These are phyloP conservation scores for Lymantria dispar DNA, from an alignment of 2,888 invertebrate genomes.

Conservation along the genomic window DNA sequence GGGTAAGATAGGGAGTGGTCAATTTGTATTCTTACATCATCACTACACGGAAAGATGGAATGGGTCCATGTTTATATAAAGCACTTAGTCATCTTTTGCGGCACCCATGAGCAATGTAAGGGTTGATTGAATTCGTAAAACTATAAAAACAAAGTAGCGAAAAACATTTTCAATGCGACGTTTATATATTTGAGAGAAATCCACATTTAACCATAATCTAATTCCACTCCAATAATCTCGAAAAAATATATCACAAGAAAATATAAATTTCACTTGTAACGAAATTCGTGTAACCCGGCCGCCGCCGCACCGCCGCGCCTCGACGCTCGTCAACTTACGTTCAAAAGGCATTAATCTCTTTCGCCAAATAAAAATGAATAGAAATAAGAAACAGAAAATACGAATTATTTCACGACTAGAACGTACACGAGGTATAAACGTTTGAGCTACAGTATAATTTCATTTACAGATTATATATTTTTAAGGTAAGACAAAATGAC, in stretches of 20 bases:
- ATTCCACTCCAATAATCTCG: neutral
- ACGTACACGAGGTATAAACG: conserved; percentile 5
- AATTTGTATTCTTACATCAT: too few species aligned
- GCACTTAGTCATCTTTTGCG: too few species aligned
- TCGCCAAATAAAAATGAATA: conserved; percentile 5
- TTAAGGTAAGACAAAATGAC: neutral
- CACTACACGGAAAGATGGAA: too few species aligned
- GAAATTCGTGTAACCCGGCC: neutral
- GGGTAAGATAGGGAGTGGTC: too few species aligned
- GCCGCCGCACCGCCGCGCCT: too few species aligned
- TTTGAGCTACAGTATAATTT: neutral
- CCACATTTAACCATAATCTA: neutral
- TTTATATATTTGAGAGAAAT: too few species aligned
- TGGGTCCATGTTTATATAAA: too few species aligned
- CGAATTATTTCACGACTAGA: conserved; percentile 8
- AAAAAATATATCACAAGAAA: neutral
- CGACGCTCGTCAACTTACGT: conserved; percentile 4
- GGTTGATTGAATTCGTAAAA: too few species aligned
- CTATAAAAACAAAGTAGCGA: too few species aligned
- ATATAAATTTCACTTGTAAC: neutral
- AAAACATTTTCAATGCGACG: too few species aligned
- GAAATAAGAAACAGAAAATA: conserved; percentile 6
- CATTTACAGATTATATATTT: neutral
- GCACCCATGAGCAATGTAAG: too few species aligned
- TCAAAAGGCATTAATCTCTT: conserved; percentile 26